Conservation (phyloP, 1,140 invertebrate species). For the Latrodectus geometricus region DNA sequence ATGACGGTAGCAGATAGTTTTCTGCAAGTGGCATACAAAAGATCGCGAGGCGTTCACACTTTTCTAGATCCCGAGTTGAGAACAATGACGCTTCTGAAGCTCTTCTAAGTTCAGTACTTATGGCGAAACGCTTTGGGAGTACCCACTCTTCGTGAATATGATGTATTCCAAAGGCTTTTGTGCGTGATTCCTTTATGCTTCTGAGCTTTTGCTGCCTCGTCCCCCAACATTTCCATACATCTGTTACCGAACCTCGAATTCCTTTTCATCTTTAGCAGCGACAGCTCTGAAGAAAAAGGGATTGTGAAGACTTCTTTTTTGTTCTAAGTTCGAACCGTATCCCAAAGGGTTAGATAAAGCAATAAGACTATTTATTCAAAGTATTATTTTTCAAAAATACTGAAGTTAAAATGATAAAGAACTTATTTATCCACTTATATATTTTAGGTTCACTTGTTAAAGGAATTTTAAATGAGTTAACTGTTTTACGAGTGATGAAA, state of each 20-base stretch:
- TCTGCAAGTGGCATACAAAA: background rate
- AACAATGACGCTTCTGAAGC: conserved; percentile 2
- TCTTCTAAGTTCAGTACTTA: background rate
- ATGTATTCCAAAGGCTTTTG: background rate
- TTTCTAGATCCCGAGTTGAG: background rate
- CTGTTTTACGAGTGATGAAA: too few species aligned
- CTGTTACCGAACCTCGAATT: background rate
- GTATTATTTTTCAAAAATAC: too few species aligned
- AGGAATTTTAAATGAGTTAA: too few species aligned
- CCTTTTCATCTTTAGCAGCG: background rate
- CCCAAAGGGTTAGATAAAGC: too few species aligned
- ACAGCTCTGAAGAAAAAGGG: background rate
- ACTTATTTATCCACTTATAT: too few species aligned
- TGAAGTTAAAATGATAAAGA: too few species aligned
- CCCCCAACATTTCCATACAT: background rate
- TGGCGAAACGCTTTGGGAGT: background rate
- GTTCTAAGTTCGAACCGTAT: background rate
- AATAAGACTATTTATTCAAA: too few species aligned
- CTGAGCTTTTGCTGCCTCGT: background rate
- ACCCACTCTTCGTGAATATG: background rate
- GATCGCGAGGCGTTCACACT: conserved; percentile 3
- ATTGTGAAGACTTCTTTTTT: background rate
- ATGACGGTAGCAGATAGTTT: conserved; percentile 12
- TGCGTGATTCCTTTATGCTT: background rate
- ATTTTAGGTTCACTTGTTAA: too few species aligned